These are phyloP conservation scores for Synaphobranchus kaupii DNA, from an alignment of 2,797 vertebrate species.

Conservation along the genomic window DNA sequence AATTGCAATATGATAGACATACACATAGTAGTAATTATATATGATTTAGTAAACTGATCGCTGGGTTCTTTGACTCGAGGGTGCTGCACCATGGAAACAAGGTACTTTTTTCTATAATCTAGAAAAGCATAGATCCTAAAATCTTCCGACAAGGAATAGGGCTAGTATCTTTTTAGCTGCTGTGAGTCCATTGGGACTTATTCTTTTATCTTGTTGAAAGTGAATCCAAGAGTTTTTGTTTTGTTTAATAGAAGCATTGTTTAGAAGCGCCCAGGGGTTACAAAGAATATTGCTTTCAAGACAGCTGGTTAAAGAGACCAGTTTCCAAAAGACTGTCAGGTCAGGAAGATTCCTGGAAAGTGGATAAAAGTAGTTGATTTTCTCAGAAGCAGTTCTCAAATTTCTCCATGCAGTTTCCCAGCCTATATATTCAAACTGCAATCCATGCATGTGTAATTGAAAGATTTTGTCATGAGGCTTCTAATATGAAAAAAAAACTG, in stretches of 20 bases:
- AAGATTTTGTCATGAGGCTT: not conserved
- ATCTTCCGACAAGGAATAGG: not conserved
- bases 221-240: not conserved
- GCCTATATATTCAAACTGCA: too few relatives aligned
- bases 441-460: not conserved
- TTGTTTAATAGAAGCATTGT: not conserved
- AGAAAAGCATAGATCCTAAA: not conserved
- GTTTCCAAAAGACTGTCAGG: not conserved
- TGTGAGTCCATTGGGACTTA: not conserved
- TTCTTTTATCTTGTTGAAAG: not conserved
- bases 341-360: not conserved
- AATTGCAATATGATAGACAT: not conserved
- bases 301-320: not conserved
- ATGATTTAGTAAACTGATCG: not conserved
- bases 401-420: not conserved
- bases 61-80: not conserved
- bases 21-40: not conserved
- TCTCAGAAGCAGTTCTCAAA: constrained; percentile 1
- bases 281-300: not conserved
- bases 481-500: not conserved
- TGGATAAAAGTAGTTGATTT: not conserved
- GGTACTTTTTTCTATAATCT: not conserved
- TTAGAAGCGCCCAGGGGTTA: not conserved
- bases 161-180: not conserved
- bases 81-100: not conserved